Evolutionary conservation across 2,113 vertebrate species (phyloP).

Genomic region (Melanostigma gelatinosum): DNA sequence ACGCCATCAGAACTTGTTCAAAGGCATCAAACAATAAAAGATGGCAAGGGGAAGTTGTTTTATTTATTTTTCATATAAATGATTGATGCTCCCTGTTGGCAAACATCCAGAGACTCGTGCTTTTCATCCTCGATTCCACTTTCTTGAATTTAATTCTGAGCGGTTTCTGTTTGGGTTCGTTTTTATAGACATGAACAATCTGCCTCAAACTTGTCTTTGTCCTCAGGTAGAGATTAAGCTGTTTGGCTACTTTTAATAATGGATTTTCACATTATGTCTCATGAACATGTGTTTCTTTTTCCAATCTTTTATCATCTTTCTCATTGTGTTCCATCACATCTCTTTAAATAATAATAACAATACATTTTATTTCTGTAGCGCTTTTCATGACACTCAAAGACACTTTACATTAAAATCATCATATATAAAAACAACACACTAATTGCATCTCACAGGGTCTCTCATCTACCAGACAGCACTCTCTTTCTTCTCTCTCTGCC

Average conservation of each 20-base stretch:
- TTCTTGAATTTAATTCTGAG: conserved; percentile 30
- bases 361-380: too few species aligned
- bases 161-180: conserved; percentile 37
- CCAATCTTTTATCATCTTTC: conserved; percentile 13
- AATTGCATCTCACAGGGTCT: not conserved
- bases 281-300: conserved; percentile 13
- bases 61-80: conserved; percentile 28
- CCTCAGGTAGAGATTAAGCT: not conserved
- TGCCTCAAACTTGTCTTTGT: conserved; percentile 16
- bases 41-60: conserved; percentile 34
- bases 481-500: not conserved
- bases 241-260: not conserved
- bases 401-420: too few species aligned
- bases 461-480: not conserved
- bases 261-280: conserved; percentile 11
- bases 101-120: conserved; percentile 46
- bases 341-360: too few species aligned
- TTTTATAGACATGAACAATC: conserved; percentile 32
- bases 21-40: conserved; percentile 62
- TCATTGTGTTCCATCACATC: conserved; percentile 12
- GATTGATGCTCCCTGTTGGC: conserved; percentile 60
- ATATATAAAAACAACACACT: too few species aligned
- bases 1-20: conserved; percentile 61
- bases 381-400: too few species aligned
- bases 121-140: conserved; percentile 48